Conservation (phyloP, 2,888 invertebrate species). For the Omphaloscelis lunosa region DNA sequence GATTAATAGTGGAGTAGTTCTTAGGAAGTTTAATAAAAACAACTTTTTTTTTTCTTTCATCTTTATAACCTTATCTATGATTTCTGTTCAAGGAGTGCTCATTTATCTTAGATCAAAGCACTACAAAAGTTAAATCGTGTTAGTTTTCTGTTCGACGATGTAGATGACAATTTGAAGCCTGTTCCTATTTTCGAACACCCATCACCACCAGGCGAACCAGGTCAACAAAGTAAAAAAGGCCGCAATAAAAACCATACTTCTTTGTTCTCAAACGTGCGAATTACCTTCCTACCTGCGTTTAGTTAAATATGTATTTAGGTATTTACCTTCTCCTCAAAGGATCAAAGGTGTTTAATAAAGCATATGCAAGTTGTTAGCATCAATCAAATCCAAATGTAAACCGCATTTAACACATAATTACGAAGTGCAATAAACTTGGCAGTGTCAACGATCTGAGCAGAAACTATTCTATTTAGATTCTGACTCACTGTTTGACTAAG, state of each 20-base stretch:
- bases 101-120: background rate
- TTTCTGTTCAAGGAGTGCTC: background rate
- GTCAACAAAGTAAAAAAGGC: slow-evolving; percentile 17
- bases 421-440: slow-evolving; percentile 81
- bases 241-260: slow-evolving; percentile 5
- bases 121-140: background rate
- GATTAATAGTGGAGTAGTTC: no score
- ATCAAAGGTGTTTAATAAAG: slow-evolving; percentile 36
- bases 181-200: background rate
- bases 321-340: slow-evolving; percentile 26
- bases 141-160: background rate
- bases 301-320: slow-evolving; percentile 20
- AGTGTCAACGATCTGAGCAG: slow-evolving; percentile 81
- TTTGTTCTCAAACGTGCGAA: slow-evolving; percentile 38
- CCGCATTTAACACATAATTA: slow-evolving; percentile 60
- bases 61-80: background rate
- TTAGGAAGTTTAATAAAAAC: no score
- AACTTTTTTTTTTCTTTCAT: background rate
- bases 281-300: slow-evolving; percentile 11
- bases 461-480: slow-evolving; percentile 54
- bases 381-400: slow-evolving; percentile 66
- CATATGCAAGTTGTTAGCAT: slow-evolving; percentile 29
- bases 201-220: no score
- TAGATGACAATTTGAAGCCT: background rate
- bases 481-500: slow-evolving; percentile 82